Evolutionary conservation across 1,140 invertebrate genomes (phyloP), one percentile per base, ranked within the genome.

Genomic region (Scaptomyza montana): DNA sequence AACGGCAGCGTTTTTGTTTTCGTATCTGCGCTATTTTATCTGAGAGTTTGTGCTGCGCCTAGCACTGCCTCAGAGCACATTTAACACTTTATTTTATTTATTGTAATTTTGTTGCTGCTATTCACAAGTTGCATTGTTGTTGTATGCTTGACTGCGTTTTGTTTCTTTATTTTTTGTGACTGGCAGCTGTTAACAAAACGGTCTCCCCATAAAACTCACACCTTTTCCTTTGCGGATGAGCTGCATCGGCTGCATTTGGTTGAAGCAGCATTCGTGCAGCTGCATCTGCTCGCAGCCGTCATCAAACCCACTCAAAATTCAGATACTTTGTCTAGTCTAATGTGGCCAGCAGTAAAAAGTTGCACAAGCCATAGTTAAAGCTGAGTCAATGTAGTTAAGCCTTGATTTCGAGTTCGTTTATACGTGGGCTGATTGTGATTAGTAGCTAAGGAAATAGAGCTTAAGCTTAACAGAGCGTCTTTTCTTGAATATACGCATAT

Each of bases 21-120:
- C 51, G 56, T 61, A 60, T 36, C 54, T 65, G 8, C 19, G 51
- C 28, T 43, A 33, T 30, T 64, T 41, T 64, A 51, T 43, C 46
- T 62, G 57, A 39, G 19, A 50, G 66, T 28, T 10, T 65, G 67
- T 55, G 70, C 36, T 50, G 64, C 64, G 61, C 73, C 73, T 28
- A 39, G 19, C 10, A 28, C 10, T 46, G 30, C 60, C 25, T 47
- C 13, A 36, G 64, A 64, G 62, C 71, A 79, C 68, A 87, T 78
- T 87, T 89, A 89, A 87, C 84, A 87, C 84, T 87, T 87, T 89
- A 86, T 89, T 89, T 89, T 84, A 89, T 84, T 89, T 89, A 89
- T 89, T 89, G 79, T 89, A 74, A 82, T 81, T 82, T 67, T 13
- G 55, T 54, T 54, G 72, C n/a, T 67, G 70, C 50, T 67, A 73